A percentile compares a stretch with the other conserved stretches of the same genome.
Conservation (phyloP, 2,113 vertebrate species). For the Oriolus oriolus region DNA sequence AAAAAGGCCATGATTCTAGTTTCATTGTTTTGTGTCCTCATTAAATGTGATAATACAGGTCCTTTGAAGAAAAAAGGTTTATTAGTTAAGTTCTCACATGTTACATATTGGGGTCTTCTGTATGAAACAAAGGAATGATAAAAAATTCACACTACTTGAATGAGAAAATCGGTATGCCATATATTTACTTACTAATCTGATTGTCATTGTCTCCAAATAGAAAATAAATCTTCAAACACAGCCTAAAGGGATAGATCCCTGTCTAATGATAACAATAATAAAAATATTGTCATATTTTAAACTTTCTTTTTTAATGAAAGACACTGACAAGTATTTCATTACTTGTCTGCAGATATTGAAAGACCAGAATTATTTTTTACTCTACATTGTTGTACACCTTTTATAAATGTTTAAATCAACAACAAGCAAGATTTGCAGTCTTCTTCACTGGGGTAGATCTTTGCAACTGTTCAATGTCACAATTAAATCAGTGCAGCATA, state of each 20-base stretch:
- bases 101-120: neutral
- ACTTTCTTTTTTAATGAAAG: neutral
- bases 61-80: neutral
- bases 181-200: neutral
- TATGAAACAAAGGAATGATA: neutral
- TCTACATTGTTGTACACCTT: rapidly evolving
- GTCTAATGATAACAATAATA: neutral
- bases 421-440: neutral
- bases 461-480: neutral
- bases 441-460: neutral
- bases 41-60: neutral
- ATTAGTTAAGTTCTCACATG: neutral
- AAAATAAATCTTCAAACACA: neutral
- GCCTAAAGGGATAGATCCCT: neutral
- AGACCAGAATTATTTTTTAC: neutral
- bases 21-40: neutral
- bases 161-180: neutral
- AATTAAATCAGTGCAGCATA: neutral
- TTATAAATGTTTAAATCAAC: neutral
- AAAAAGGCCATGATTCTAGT: neutral
- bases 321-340: neutral
- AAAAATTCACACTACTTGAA: neutral
- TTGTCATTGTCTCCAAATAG: neutral
- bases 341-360: neutral
- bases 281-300: neutral